These are phyloP conservation scores for Tylochromis polylepis DNA, from an alignment of 2,113 vertebrate species.

Conservation along the genomic window DNA sequence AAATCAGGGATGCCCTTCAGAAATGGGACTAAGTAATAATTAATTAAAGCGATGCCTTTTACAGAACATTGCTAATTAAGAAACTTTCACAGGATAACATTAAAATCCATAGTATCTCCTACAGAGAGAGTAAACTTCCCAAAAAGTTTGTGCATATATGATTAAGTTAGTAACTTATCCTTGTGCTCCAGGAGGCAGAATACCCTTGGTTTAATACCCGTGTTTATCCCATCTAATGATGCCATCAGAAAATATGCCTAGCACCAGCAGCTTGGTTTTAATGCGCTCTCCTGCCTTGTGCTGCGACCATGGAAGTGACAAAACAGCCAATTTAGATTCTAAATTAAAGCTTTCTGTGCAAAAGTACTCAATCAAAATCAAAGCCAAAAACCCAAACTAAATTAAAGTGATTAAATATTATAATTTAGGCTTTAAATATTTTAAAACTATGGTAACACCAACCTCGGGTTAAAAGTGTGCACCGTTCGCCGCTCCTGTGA, in stretches of 20 bases:
- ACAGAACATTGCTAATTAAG: conserved; percentile 23
- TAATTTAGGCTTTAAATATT: neutral
- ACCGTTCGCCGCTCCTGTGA: neutral
- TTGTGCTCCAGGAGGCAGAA: neutral
- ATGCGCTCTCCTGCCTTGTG: neutral
- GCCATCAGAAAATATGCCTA: neutral
- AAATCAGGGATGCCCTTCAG: neutral
- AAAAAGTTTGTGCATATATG: neutral
- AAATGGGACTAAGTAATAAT: conserved; percentile 19
- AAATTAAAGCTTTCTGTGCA: neutral
- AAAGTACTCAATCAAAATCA: neutral
- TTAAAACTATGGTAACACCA: neutral
- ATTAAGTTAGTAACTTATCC: neutral
- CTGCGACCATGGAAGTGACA: neutral
- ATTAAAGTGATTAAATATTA: neutral
- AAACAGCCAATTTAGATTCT: neutral
- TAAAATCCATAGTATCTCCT: neutral
- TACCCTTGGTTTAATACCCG: neutral
- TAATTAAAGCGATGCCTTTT: conserved; percentile 16
- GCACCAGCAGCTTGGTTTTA: neutral
- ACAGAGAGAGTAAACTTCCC: neutral
- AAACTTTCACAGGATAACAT: conserved; percentile 11
- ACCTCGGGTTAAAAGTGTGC: neutral
- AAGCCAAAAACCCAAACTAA: neutral
- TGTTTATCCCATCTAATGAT: neutral